Conservation (phyloP, 2,888 invertebrate species). For the Drosophila atroscutellata region DNA sequence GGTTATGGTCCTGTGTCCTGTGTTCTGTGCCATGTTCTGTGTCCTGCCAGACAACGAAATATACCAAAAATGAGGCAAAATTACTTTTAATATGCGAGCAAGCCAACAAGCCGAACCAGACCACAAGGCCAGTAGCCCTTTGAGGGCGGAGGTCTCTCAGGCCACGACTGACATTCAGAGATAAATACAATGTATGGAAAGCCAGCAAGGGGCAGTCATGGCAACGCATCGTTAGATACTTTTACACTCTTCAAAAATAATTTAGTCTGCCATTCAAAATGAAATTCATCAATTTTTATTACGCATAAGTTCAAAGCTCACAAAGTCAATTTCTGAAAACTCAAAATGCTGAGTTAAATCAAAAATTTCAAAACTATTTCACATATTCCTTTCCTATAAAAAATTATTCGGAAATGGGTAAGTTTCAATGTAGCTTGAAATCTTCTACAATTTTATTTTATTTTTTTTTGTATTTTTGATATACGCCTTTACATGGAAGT, state of each 20-base stretch:
- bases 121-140: slow-evolving; percentile 20
- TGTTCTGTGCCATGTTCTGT: slow-evolving; percentile 4
- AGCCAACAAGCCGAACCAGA: slow-evolving; percentile 20
- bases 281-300: not conserved
- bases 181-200: slow-evolving; percentile 70
- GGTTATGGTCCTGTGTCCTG: slow-evolving; percentile 40
- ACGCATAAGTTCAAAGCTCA: not conserved
- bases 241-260: slow-evolving; percentile 2
- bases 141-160: slow-evolving; percentile 8
- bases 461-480: not conserved
- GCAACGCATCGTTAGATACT: slow-evolving; percentile 16
- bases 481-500: not conserved
- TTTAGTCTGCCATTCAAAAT: not conserved
- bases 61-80: slow-evolving; percentile 75
- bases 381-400: not conserved
- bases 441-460: not conserved
- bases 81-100: slow-evolving; percentile 74
- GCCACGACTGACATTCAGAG: slow-evolving; percentile 61
- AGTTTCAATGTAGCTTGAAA: not conserved
- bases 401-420: not conserved
- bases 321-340: not conserved
- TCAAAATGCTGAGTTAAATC: not conserved
- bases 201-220: slow-evolving; percentile 23
- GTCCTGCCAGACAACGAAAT: slow-evolving; percentile 60
- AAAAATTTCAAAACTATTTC: not conserved